phyloP scores from a whole-genome alignment of 1,140 invertebrate genomes.

The Leptinotarsa undecemlineata region DNA sequence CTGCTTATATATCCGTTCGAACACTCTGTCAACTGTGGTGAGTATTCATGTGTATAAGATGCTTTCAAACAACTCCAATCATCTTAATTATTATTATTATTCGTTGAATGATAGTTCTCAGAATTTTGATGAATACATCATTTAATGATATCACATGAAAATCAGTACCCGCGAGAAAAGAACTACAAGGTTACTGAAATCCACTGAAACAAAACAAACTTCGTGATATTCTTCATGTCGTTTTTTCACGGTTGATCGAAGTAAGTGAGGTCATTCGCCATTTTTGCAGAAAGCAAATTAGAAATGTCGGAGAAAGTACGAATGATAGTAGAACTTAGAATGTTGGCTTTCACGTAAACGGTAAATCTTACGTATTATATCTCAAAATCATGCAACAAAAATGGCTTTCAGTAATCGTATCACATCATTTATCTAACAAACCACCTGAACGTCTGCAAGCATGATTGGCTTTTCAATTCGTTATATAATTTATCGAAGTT shows the following conservation, averaged over 20 bases:
- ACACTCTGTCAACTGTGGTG: too few species aligned
- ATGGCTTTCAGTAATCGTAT: slow-evolving; percentile 10
- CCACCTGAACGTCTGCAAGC: slow-evolving; percentile 4
- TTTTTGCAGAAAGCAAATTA: slow-evolving; percentile 12
- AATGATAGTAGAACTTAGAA: slow-evolving; percentile 16
- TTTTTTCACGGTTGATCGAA: background rate
- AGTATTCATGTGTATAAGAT: too few species aligned
- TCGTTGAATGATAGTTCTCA: too few species aligned
- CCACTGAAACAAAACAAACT: too few species aligned
- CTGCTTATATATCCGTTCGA: too few species aligned
- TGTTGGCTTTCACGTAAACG: slow-evolving; percentile 12
- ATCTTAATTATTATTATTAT: too few species aligned
- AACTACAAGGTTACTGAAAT: too few species aligned
- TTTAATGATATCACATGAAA: too few species aligned
- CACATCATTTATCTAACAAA: slow-evolving; percentile 15
- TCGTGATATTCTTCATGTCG: background rate
- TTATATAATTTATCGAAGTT: slow-evolving; percentile 1
- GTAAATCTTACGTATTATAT: slow-evolving; percentile 5
- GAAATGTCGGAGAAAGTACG: slow-evolving; percentile 15
- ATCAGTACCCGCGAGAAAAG: too few species aligned
- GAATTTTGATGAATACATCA: too few species aligned
- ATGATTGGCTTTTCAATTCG: background rate
- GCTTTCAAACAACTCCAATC: too few species aligned
- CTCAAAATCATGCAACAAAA: slow-evolving; percentile 17
- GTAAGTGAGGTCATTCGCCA: background rate